These are phyloP conservation scores for Argyrosomus regius DNA, from an alignment of 2,797 vertebrate genomes.

Conservation along the genomic window DNA sequence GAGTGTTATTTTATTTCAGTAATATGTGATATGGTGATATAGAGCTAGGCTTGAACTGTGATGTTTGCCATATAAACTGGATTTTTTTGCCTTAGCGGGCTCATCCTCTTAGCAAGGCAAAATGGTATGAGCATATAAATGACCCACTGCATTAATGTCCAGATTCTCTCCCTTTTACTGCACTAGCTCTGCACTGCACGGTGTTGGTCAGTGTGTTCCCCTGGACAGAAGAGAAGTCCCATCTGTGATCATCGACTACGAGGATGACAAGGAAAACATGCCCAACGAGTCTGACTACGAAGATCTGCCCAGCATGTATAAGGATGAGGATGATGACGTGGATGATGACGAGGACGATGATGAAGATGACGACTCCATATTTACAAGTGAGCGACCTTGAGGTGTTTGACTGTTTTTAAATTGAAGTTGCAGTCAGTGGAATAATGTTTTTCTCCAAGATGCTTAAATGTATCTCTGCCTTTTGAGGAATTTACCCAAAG, in stretches of 20 bases:
- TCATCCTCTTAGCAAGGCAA: conserved; percentile 22
- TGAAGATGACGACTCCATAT: conserved; percentile 90
- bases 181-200: conserved; percentile 89
- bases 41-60: not conserved
- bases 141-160: not conserved
- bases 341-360: conserved; percentile 93
- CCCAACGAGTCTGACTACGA: conserved; percentile 95
- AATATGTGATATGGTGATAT: not conserved
- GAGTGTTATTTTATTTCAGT: conserved; percentile 11
- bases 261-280: conserved; percentile 99
- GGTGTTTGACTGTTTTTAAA: not conserved
- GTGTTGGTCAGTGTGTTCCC: conserved; percentile 86
- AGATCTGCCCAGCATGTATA: conserved; percentile 95
- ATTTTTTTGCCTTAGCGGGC: conserved; percentile 17
- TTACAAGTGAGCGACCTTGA: conserved; percentile 87
- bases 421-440: not conserved
- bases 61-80: not conserved
- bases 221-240: conserved; percentile 94
- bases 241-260: conserved; percentile 95
- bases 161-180: conserved; percentile 2
- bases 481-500: not conserved
- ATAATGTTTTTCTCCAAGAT: not conserved
- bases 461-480: not conserved
- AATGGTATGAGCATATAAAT: conserved; percentile 4
- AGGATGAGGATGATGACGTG: conserved; percentile 92